Conservation (phyloP, 1,140 invertebrate genomes). For the Pollicipes pollicipes region DNA sequence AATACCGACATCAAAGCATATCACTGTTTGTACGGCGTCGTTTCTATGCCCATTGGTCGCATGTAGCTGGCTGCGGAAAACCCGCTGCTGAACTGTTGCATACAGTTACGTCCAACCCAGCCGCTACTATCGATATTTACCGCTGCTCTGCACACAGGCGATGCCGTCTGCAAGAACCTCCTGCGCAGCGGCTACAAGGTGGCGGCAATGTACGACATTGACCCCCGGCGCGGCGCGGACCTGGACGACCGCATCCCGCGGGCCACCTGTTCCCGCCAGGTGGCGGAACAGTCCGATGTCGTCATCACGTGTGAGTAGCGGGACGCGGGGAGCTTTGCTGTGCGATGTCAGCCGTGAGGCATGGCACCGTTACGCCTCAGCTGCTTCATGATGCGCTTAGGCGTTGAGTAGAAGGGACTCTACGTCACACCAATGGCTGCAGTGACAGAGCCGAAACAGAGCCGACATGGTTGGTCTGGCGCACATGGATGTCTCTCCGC, state of each 20-base stretch:
- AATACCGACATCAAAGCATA: too few species aligned
- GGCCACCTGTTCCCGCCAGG: constrained; percentile 10
- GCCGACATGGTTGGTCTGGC: background rate
- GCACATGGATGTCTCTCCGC: too few species aligned
- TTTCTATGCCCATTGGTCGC: too few species aligned
- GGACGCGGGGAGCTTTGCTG: background rate
- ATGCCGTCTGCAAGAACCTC: constrained; percentile 16
- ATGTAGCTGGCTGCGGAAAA: too few species aligned
- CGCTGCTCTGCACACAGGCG: constrained; percentile 7
- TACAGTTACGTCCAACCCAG: too few species aligned
- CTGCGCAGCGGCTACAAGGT: constrained; percentile 15
- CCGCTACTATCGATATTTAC: too few species aligned
- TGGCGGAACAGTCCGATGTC: constrained; percentile 15
- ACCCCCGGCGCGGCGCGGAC: background rate
- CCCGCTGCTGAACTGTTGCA: too few species aligned
- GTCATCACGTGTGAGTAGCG: constrained; percentile 14
- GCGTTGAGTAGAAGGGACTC: too few species aligned
- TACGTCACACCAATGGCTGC: too few species aligned
- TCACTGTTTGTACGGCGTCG: too few species aligned
- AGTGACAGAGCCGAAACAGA: background rate
- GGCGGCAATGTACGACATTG: constrained; percentile 10
- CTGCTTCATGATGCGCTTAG: background rate
- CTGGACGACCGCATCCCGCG: constrained; percentile 6
- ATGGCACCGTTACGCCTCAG: background rate
- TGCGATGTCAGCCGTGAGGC: background rate